Evolutionary conservation across 2,113 vertebrate species (phyloP), one percentile per base, ranked within the genome.

Genomic region (Pygoscelis antarcticus): DNA sequence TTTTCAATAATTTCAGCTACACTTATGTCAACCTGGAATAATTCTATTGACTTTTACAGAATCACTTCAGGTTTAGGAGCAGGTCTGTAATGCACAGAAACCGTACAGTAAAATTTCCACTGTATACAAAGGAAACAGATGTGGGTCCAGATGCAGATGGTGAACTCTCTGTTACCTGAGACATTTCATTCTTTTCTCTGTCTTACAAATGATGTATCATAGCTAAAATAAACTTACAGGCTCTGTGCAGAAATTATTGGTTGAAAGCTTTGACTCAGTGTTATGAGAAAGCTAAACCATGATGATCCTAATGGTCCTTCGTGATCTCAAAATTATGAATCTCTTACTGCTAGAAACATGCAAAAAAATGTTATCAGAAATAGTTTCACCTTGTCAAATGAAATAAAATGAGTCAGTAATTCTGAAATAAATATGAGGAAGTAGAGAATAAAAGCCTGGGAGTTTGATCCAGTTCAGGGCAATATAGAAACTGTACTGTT

Each of bases 121-220:
- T 66, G 49, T 38, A 79, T 44, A 76, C 36, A 77, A 54, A 88
- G 29, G 66, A 85, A 91, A 88, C 90, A 96, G 92, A 90, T 95
- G 93, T 66, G 40, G 2, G 9, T 93, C 66, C 25, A 26, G 49
- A 65, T 83, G 87, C 54, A 82, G 84, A 90, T 62, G 62, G 82
- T 95, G 84, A 96, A 90, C 84, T 90, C 80, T 76, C 34, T 65
- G 70, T 88, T 90, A 95, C 91, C 90, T 93, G 90, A 88, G 75
- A 95, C 40, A 30, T 64, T 78, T 77, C 3, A 9, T 44, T 69
- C 3, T 54, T 77, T 79, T 61, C 47, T 44, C 11, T 29, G 4
- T 40, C 36, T 86, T 90, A 74, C 49, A 74, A 81, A 83, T 66
- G 36, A 77, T 47, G 71, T 30, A 74, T 83, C 72, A 74, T 10